These are phyloP conservation scores for Hipparchia semele DNA, from an alignment of 2,888 invertebrate genomes.

Conservation along the genomic window DNA sequence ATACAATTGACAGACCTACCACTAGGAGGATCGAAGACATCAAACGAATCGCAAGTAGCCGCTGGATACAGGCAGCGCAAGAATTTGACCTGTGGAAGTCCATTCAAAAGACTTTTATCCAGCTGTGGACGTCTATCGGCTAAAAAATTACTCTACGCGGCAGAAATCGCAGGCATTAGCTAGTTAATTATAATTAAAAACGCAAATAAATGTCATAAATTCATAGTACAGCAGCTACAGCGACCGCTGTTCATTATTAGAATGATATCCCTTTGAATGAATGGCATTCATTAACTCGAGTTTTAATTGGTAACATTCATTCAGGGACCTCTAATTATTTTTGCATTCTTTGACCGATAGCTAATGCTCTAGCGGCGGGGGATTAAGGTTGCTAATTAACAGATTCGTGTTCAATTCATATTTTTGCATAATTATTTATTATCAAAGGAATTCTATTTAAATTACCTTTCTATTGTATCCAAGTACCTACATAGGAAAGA, in stretches of 20 bases:
- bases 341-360: conserved; percentile 28
- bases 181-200: background rate
- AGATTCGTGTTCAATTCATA: background rate
- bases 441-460: background rate
- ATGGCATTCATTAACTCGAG: conserved; percentile 22
- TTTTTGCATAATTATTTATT: background rate
- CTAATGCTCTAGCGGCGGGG: conserved; percentile 13
- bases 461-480: background rate
- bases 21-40: too few relatives aligned
- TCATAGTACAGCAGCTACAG: background rate
- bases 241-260: background rate
- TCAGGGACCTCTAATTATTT: conserved; percentile 24
- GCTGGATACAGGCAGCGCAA: too few relatives aligned
- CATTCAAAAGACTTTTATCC: too few relatives aligned
- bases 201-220: conserved; percentile 2
- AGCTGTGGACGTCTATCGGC: too few relatives aligned
- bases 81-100: too few relatives aligned
- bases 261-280: conserved; percentile 18
- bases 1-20: too few relatives aligned
- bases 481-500: too few relatives aligned
- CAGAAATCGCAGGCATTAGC: background rate
- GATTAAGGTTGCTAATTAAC: conserved; percentile 11
- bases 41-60: too few relatives aligned
- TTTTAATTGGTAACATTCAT: conserved; percentile 32
- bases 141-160: background rate